Conservation (phyloP, 2,888 invertebrate genomes). For the Eupithecia tripunctaria region DNA sequence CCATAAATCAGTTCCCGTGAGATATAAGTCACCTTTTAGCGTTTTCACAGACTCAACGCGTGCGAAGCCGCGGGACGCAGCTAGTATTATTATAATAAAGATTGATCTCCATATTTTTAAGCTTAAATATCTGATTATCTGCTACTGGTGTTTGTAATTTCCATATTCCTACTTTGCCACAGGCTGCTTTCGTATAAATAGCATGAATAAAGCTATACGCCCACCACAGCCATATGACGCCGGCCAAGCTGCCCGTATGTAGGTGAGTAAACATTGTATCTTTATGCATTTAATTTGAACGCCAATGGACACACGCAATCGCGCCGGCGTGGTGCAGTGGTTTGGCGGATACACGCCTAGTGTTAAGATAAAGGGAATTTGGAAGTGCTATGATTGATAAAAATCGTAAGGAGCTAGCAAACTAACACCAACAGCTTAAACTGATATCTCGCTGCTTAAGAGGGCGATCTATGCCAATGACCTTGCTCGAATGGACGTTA, state of each 20-base stretch:
- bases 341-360: conserved; percentile 72
- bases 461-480: too few relatives aligned
- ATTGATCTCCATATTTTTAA: neutral
- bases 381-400: neutral
- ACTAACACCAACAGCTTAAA: neutral
- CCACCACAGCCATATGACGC: conserved; percentile 39
- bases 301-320: conserved; percentile 74
- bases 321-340: conserved; percentile 79
- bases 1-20: too few relatives aligned
- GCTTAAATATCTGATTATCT: neutral
- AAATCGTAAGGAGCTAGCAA: neutral
- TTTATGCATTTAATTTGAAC: conserved; percentile 82
- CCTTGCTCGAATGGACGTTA: too few relatives aligned
- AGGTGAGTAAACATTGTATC: conserved; percentile 69
- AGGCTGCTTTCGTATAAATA: conserved; percentile 4
- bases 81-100: neutral
- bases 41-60: too few relatives aligned
- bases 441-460: too few relatives aligned
- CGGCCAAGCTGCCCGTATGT: conserved; percentile 38
- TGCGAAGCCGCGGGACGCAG: too few relatives aligned
- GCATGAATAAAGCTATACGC: conserved; percentile 19
- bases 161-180: neutral
- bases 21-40: too few relatives aligned
- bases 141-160: conserved; percentile 1
- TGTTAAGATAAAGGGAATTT: conserved; percentile 46